Evolutionary conservation across 2,888 invertebrate genomes (phyloP).

Genomic region (Hyppa rectilinea): DNA sequence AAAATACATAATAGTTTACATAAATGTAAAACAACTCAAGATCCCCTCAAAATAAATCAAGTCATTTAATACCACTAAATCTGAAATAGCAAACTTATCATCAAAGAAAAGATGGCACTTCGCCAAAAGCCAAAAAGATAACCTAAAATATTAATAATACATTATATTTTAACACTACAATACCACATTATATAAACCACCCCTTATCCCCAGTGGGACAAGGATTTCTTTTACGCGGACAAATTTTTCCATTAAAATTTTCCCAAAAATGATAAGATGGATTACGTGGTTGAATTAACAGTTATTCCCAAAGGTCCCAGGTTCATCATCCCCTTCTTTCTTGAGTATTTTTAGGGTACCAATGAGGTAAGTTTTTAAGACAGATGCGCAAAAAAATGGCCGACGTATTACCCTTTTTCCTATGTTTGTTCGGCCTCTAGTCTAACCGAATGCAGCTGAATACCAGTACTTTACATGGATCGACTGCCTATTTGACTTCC

Average conservation of each 20-base stretch:
- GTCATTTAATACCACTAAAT: constrained; percentile 56
- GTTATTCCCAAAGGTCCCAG: constrained; percentile 79
- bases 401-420: neutral
- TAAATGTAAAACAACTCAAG: neutral
- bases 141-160: constrained; percentile 53
- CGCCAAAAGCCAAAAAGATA: constrained; percentile 48
- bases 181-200: constrained; percentile 65
- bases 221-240: constrained; percentile 81
- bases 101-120: constrained; percentile 50
- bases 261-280: constrained; percentile 87
- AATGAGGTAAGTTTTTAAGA: constrained; percentile 33
- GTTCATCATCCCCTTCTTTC: constrained; percentile 78
- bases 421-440: neutral
- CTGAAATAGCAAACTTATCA: constrained; percentile 47
- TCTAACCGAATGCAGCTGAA: neutral
- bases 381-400: constrained; percentile 42
- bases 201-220: constrained; percentile 73
- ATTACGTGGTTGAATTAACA: constrained; percentile 86
- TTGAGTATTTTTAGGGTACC: constrained; percentile 66
- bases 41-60: constrained; percentile 28
- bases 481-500: neutral
- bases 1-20: no score
- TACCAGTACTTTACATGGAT: neutral
- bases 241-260: constrained; percentile 87
- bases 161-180: constrained; percentile 53